Conservation (phyloP, 2,888 invertebrate species). For the Pachydiplax longipennis region DNA sequence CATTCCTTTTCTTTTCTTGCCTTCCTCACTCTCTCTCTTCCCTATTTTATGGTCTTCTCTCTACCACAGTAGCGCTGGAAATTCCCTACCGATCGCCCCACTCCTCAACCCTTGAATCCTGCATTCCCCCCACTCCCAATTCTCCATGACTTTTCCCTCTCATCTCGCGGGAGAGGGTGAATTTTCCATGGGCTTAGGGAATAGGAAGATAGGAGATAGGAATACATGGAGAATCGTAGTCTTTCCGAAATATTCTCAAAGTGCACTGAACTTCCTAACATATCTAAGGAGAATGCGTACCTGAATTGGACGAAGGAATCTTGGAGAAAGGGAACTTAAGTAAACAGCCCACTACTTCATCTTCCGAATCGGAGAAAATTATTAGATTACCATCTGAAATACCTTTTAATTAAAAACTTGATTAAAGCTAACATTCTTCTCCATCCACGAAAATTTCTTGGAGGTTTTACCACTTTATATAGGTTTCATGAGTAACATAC, state of each 20-base stretch:
- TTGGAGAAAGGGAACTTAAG: too few species aligned
- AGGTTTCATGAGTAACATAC: too few species aligned
- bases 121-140: background rate
- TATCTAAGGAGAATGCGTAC: too few species aligned
- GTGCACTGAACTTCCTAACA: too few species aligned
- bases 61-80: constrained; percentile 11
- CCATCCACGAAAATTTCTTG: too few species aligned
- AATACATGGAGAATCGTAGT: background rate
- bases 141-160: background rate
- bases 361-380: too few species aligned
- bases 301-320: too few species aligned
- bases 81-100: constrained; percentile 19
- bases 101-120: background rate
- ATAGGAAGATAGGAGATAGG: background rate
- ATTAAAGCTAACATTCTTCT: too few species aligned
- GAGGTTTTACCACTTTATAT: too few species aligned
- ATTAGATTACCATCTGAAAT: too few species aligned
- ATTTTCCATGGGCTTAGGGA: background rate
- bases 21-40: background rate
- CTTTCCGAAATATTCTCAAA: background rate
- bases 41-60: constrained; percentile 12
- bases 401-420: too few species aligned
- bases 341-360: too few species aligned
- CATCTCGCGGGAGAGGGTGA: background rate
- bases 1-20: background rate